Conservation (phyloP, 2,113 vertebrate genomes). For the Coryphaenoides rupestris region DNA sequence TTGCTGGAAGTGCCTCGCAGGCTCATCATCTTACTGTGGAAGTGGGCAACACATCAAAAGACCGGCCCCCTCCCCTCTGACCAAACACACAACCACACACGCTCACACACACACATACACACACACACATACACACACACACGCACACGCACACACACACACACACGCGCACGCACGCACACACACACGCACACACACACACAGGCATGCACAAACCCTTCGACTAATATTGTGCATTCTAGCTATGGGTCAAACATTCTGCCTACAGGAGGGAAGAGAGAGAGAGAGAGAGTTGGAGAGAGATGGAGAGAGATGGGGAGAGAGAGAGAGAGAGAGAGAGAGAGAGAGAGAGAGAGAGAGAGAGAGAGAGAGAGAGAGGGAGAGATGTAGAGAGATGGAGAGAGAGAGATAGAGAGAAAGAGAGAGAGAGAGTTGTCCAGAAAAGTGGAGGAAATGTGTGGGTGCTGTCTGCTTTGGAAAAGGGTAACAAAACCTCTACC, state of each 20-base stretch:
- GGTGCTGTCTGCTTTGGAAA: too few species aligned
- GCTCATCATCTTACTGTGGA: slow-evolving; percentile 50
- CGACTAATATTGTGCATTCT: background rate
- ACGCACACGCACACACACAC: background rate
- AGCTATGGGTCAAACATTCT: slow-evolving; percentile 3
- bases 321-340: too few species aligned
- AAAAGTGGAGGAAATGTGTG: too few species aligned
- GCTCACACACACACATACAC: background rate
- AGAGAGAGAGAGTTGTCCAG: too few species aligned
- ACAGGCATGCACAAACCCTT: slow-evolving; percentile 25
- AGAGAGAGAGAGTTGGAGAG: too few species aligned
- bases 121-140: slow-evolving; percentile 4
- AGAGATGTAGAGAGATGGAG: slow-evolving; percentile 28
- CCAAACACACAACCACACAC: background rate
- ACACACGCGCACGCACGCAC: background rate
- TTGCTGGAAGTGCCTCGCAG: slow-evolving; percentile 40
- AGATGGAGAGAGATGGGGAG: background rate
- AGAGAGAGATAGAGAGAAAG: slow-evolving; percentile 23
- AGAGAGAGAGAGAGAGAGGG: background rate
- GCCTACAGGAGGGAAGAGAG: background rate
- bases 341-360: too few species aligned
- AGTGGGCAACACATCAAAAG: slow-evolving; percentile 10
- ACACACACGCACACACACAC: slow-evolving; percentile 29
- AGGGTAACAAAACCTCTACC: background rate
- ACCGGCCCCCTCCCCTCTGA: background rate